phyloP scores from a whole-genome alignment of 2,797 vertebrate genomes.

The Ctenopoma multispine region DNA sequence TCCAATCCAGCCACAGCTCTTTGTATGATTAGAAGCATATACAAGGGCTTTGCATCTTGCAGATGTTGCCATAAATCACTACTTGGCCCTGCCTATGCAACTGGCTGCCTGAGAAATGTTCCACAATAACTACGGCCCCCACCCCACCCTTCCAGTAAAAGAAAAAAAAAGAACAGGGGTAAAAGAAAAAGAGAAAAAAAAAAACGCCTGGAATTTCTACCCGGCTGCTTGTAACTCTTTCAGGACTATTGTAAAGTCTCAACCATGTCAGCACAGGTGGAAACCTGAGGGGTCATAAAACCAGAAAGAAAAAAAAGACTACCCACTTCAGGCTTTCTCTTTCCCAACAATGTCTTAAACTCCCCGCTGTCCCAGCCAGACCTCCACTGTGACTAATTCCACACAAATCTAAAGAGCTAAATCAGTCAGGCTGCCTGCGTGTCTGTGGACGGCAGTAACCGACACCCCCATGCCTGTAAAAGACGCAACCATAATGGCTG shows the following conservation, averaged over 20 bases:
- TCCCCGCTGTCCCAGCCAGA: conserved; percentile 51
- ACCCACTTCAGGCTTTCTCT: conserved; percentile 64
- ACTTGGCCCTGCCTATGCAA: conserved; percentile 81
- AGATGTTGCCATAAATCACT: conserved; percentile 90
- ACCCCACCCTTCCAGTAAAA: conserved; percentile 79
- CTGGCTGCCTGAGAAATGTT: conserved; percentile 89
- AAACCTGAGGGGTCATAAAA: conserved; percentile 81
- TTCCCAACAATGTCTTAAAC: conserved; percentile 69
- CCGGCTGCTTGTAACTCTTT: conserved; percentile 87
- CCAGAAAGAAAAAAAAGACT: conserved; percentile 49
- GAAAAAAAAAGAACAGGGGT: conserved; percentile 45
- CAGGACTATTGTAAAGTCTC: conserved; percentile 85
- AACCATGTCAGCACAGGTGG: conserved; percentile 87
- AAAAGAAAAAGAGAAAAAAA: conserved; percentile 21
- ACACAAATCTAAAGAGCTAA: conserved; percentile 73
- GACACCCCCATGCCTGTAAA: conserved; percentile 67
- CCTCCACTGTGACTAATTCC: conserved; percentile 78
- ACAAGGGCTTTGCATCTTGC: conserved; percentile 78
- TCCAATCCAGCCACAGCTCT: conserved; percentile 59
- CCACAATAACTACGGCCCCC: conserved; percentile 84
- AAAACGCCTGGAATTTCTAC: conserved; percentile 87
- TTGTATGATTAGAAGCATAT: conserved; percentile 80
- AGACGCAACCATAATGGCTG: conserved; percentile 54
- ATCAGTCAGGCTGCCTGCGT: conserved; percentile 69
- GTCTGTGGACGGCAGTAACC: conserved; percentile 66